Evolutionary conservation across 1,140 invertebrate species (phyloP).

Genomic region (Lordiphosa mommai): DNA sequence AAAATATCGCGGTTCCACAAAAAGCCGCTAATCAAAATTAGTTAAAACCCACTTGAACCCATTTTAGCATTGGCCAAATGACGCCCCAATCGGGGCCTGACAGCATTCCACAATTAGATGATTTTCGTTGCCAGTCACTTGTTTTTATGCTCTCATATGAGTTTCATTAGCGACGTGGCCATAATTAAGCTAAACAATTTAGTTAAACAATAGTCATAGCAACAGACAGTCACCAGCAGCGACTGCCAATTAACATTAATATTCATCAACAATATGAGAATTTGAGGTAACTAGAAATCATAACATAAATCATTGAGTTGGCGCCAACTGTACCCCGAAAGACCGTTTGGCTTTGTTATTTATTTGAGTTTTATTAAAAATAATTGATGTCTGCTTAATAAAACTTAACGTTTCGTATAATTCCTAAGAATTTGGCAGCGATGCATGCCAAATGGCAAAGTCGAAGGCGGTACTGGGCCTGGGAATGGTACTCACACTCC

Average conservation of each 20-base stretch:
- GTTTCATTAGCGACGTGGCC: constrained; percentile 64
- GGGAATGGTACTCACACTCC: constrained; percentile 20
- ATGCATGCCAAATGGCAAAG: constrained; percentile 53
- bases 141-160: constrained; percentile 55
- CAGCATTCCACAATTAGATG: constrained; percentile 62
- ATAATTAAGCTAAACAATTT: constrained; percentile 75
- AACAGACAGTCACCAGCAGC: constrained; percentile 37
- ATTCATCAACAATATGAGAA: constrained; percentile 29
- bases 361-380: constrained; percentile 52
- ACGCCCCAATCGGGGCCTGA: constrained; percentile 57
- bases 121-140: constrained; percentile 22
- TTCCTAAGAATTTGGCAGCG: constrained; percentile 64
- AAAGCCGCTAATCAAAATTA: constrained; percentile 74
- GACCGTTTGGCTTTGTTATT: constrained; percentile 37
- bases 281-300: constrained; percentile 63
- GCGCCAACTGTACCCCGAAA: constrained; percentile 59
- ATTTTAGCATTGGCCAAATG: constrained; percentile 70
- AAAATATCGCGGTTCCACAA: constrained; percentile 41
- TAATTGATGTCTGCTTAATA: constrained; percentile 77
- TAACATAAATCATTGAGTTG: constrained; percentile 26
- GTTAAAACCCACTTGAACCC: constrained; percentile 77
- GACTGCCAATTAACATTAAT: constrained; percentile 54
- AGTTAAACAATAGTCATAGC: constrained; percentile 63
- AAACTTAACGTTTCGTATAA: constrained; percentile 76
- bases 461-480: constrained; percentile 12